Conservation (phyloP, 2,797 vertebrate species). For the Decapterus maruadsi region DNA sequence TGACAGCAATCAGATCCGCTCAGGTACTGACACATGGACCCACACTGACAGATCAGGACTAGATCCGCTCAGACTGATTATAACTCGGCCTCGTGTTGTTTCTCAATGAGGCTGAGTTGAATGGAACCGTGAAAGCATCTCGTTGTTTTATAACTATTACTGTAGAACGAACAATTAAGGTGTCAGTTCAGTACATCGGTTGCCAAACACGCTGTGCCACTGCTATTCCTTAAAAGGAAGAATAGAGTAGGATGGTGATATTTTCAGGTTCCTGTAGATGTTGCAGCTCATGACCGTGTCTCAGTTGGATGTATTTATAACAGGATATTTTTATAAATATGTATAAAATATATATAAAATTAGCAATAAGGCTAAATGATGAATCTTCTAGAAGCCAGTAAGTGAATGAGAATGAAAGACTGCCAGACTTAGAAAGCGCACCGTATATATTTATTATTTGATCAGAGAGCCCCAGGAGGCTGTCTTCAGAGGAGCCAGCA, state of each 20-base stretch:
- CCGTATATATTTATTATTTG: conserved; percentile 55
- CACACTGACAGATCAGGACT: not conserved
- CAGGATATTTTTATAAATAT: conserved; percentile 45
- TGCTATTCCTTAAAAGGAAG: conserved; percentile 16
- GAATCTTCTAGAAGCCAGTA: conserved; percentile 42
- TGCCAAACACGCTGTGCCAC: not conserved
- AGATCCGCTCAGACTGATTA: not conserved
- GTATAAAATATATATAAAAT: conserved; percentile 4
- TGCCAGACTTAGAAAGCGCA: conserved; percentile 53
- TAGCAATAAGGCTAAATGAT: conserved; percentile 35
- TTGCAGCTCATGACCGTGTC: conserved; percentile 21
- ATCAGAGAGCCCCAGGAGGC: conserved; percentile 66
- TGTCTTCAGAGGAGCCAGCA: conserved; percentile 58
- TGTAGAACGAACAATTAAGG: conserved; percentile 7
- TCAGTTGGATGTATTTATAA: conserved; percentile 48
- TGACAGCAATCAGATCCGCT: not conserved
- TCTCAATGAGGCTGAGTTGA: conserved; percentile 1
- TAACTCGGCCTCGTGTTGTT: not conserved
- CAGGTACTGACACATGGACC: not conserved
- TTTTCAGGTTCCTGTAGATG: conserved; percentile 18
- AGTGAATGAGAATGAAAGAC: conserved; percentile 66
- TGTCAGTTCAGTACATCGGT: conserved; percentile 17
- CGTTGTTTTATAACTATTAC: conserved; percentile 16
- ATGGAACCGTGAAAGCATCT: not conserved
- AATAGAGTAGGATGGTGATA: conserved; percentile 11